Conservation (phyloP, 2,888 invertebrate species). For the Stenotaenia linearis region DNA sequence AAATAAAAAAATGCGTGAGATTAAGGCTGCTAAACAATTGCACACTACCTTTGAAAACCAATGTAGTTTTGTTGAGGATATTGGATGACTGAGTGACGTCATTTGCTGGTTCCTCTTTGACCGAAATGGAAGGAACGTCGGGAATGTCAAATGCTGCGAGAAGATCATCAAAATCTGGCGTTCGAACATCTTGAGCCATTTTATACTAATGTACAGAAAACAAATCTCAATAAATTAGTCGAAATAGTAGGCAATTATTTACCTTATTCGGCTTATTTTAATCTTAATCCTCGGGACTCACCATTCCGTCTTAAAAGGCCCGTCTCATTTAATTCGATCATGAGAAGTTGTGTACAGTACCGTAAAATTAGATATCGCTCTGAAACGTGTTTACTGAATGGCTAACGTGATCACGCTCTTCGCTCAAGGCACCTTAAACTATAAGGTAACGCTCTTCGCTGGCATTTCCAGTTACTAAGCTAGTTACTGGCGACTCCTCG, state of each 20-base stretch:
- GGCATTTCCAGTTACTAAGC: too few species aligned
- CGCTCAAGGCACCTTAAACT: too few species aligned
- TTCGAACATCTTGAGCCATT: constrained; percentile 32
- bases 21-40: neutral
- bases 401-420: too few species aligned
- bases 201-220: neutral
- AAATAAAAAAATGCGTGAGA: neutral
- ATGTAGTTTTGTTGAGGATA: neutral
- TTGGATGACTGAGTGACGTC: neutral
- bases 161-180: constrained; percentile 35
- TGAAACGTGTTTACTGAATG: too few species aligned
- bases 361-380: too few species aligned
- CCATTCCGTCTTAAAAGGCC: neutral
- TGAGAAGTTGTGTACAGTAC: neutral
- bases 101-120: neutral
- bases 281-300: neutral
- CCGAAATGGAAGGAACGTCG: constrained; percentile 29
- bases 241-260: too few species aligned
- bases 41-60: neutral
- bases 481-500: neutral
- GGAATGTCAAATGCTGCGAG: constrained; percentile 34
- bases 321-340: too few species aligned
- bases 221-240: too few species aligned
- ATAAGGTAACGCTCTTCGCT: too few species aligned
- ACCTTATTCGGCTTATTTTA: constrained; percentile 3